Percentiles rank a stretch among this genome's conserved stretches.
Evolutionary conservation across 2,797 vertebrate genomes (phyloP).

Genomic region (Gallinago solitaria): DNA sequence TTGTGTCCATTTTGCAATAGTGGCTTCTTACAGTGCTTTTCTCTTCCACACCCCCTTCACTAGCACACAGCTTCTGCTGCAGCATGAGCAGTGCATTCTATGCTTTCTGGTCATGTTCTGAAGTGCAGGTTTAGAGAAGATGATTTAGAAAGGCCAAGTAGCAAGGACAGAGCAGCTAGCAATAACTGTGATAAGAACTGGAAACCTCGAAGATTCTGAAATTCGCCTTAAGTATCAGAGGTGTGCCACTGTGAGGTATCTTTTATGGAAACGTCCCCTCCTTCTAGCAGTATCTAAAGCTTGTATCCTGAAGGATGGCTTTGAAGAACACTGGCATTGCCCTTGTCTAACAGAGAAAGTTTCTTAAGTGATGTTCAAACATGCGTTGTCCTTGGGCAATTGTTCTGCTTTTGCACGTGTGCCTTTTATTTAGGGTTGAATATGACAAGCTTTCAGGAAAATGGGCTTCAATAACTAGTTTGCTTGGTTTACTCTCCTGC

Average conservation of each 20-base stretch:
- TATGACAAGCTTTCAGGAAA: background rate
- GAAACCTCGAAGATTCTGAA: background rate
- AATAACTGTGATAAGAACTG: background rate
- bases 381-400: background rate
- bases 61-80: background rate
- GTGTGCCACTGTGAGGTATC: background rate
- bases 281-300: background rate
- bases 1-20: background rate
- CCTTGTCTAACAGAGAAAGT: background rate
- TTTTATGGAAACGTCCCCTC: background rate
- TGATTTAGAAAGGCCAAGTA: background rate
- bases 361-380: background rate
- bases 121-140: background rate
- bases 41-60: background rate
- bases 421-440: background rate
- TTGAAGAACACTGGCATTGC: background rate
- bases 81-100: background rate
- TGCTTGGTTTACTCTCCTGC: slow-evolving; percentile 18
- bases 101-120: background rate
- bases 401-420: background rate
- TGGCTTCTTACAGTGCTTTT: background rate
- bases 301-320: background rate
- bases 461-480: background rate
- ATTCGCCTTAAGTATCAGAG: background rate
- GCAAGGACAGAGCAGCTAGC: background rate